Base-by-base conservation (phyloP, 2,113 vertebrate genomes). In the Leptobrachium ailaonicum region DNA sequence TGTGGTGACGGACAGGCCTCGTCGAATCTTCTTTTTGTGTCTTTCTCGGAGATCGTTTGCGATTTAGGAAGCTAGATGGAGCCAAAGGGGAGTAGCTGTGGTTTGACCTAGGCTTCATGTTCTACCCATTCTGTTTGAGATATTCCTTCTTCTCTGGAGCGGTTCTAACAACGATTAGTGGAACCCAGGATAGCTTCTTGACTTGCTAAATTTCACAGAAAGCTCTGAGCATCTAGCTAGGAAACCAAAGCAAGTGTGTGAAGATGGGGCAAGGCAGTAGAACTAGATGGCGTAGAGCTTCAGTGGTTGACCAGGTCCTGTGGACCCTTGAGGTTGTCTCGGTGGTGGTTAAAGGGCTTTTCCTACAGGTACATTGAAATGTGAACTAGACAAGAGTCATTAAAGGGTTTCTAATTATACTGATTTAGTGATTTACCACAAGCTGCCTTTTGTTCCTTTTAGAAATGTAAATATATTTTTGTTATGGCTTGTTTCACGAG, bases 231-330 rank as follows among this genome's bases (percentile, higher is more conserved):
- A 60, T 60, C 56, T 14, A 60, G 93, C 92, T 94, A 94, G 90
- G 86, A 90, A 95, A 96, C 95, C 96, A 96, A 97, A 96, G 95
- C 88, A 88, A 91, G 94, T 88, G 82, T 86, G 76, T 90, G 88
- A 88, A 89, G 79, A 83, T 83, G 85, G 82, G 83, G 84, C 88
- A 79, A 84, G 85, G 85, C 82, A 88, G 84, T 70, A 72, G 86
- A 84, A 84, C 87, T 86, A 86, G 84, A 85, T 86, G 88, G 85
- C 84, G 85, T 83, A 76, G 66, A 80, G 83, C 76, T 83, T 77
- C 63, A 85, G 81, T 87, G 87, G 80, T 87, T 82, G 86, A 79
- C 72, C 70, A 68, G 85, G 85, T 85, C 77, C 82, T 81, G 75
- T 82, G 62, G 86, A 84, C 85, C 86, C 66, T n/a, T 83, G 74